Evolutionary conservation across 2,113 vertebrate species (phyloP).

Genomic region (Aviceda subcristata): DNA sequence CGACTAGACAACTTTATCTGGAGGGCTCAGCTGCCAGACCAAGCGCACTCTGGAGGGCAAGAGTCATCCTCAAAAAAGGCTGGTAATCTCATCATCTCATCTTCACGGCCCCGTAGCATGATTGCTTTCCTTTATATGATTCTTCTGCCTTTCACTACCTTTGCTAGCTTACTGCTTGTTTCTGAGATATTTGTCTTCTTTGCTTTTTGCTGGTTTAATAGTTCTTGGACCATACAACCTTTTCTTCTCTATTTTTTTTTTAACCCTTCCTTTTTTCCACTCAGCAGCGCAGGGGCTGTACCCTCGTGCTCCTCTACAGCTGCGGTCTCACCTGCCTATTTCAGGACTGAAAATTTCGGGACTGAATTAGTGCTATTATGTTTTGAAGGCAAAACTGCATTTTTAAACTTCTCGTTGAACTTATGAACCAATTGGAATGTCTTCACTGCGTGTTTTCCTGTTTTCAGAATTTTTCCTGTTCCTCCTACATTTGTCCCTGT

Average conservation of each 20-base stretch:
- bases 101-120: not conserved
- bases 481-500: not conserved
- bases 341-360: not conserved
- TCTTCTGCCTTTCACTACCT: not conserved
- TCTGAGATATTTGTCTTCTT: not conserved
- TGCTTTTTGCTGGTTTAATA: not conserved
- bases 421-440: not conserved
- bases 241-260: not conserved
- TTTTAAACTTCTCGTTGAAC: not conserved
- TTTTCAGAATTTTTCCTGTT: constrained; percentile 4
- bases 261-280: not conserved
- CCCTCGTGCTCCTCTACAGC: not conserved
- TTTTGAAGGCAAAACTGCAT: not conserved
- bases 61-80: constrained; percentile 62
- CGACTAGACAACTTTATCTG: not conserved
- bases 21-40: constrained; percentile 61
- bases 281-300: accelerated
- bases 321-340: accelerated
- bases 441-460: not conserved
- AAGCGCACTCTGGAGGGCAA: constrained; percentile 66
- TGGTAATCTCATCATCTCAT: not conserved
- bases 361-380: not conserved
- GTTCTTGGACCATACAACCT: not conserved
- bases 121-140: not conserved
- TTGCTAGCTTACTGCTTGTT: not conserved